Conservation (phyloP, 64 coral and sea anemone genomes). For the Montipora foliosa region DNA sequence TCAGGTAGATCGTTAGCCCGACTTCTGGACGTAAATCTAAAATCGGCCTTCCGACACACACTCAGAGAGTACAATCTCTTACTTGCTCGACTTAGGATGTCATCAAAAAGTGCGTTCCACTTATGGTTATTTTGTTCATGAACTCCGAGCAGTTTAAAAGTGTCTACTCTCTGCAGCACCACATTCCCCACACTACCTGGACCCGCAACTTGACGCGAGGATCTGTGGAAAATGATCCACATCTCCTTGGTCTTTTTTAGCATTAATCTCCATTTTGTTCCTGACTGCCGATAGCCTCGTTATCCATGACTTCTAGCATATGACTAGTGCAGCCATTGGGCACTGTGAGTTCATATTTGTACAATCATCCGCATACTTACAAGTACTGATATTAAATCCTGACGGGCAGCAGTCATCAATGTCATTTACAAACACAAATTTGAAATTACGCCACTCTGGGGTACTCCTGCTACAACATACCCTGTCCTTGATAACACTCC, state of each 20-base stretch:
- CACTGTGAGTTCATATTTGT: conserved; percentile 14
- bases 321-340: not conserved
- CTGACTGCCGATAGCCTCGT: not conserved
- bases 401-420: conserved; percentile 19
- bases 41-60: too few relatives aligned
- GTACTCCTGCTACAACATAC: not conserved
- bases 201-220: not conserved
- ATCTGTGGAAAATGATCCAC: not conserved
- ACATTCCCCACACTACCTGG: not conserved
- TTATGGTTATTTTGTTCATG: not conserved
- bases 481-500: not conserved
- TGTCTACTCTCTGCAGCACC: not conserved
- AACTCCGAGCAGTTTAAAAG: not conserved
- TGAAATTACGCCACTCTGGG: conserved; percentile 1
- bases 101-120: not conserved
- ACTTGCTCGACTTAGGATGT: too few relatives aligned
- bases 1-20: too few relatives aligned
- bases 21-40: too few relatives aligned
- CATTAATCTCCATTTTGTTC: not conserved
- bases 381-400: not conserved
- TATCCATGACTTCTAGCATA: conserved; percentile 10
- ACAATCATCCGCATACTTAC: conserved; percentile 67
- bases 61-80: too few relatives aligned
- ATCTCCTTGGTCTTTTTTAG: not conserved
- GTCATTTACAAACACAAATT: conserved; percentile 37